Evolutionary conservation across 1,140 invertebrate genomes (phyloP).

Genomic region (Pantala flavescens): DNA sequence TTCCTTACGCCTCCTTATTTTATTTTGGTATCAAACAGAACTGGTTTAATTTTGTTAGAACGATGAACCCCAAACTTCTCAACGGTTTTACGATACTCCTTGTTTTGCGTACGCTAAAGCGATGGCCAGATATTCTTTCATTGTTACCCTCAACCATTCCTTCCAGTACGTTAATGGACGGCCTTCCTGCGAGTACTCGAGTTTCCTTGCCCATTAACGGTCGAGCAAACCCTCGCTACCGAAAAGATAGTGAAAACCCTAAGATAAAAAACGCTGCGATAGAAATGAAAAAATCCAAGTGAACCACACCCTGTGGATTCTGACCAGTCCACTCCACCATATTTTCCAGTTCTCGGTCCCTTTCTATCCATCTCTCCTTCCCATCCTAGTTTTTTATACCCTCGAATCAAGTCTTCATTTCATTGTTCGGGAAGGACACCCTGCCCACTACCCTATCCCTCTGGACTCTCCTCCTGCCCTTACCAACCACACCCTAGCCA

Average conservation of each 20-base stretch:
- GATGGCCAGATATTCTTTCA: too few species aligned
- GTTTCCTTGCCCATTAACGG: neutral
- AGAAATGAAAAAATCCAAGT: neutral
- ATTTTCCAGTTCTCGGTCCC: neutral
- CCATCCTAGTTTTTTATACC: neutral
- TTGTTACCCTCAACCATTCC: too few species aligned
- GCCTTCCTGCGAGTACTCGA: neutral
- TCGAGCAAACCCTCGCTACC: neutral
- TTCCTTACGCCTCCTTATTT: too few species aligned
- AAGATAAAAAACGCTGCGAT: neutral
- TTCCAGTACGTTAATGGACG: too few species aligned
- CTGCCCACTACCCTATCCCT: neutral
- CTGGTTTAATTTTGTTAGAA: too few species aligned
- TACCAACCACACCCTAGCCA: neutral
- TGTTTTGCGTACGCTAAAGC: too few species aligned
- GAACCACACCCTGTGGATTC: neutral
- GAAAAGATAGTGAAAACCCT: neutral
- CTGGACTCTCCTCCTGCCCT: neutral
- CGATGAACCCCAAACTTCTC: too few species aligned
- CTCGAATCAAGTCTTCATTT: neutral
- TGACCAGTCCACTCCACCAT: conserved; percentile 2
- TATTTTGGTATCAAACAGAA: too few species aligned
- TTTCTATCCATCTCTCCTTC: neutral
- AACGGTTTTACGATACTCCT: too few species aligned
- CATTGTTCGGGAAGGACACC: neutral